Percentiles rank a stretch among this genome's conserved stretches.
phyloP scores from a whole-genome alignment of 2,113 vertebrate genomes.

The Bombycilla garrulus region DNA sequence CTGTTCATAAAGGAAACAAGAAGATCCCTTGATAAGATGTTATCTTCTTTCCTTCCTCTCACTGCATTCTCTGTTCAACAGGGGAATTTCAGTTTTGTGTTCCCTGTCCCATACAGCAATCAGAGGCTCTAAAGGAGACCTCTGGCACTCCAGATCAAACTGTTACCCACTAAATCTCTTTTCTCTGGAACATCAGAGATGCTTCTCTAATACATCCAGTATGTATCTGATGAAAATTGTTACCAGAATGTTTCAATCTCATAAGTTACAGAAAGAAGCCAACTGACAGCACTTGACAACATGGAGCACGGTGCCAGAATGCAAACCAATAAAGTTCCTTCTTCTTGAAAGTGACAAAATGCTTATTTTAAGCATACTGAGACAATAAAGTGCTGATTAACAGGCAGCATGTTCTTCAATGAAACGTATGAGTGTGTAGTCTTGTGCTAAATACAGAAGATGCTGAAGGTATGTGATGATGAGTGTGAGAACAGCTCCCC shows the following conservation, averaged over 20 bases:
- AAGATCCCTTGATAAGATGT: constrained; percentile 32
- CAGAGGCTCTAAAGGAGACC: neutral
- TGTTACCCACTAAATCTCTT: neutral
- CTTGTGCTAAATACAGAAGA: neutral
- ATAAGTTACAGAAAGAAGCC: constrained; percentile 32
- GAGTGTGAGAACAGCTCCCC: neutral
- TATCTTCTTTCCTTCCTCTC: constrained; percentile 52
- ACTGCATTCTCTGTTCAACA: neutral
- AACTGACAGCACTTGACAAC: constrained; percentile 58
- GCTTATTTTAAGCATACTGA: constrained; percentile 56
- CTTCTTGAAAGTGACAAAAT: constrained; percentile 36
- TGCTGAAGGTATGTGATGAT: neutral
- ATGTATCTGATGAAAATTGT: neutral
- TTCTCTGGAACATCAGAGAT: neutral
- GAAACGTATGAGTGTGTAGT: neutral
- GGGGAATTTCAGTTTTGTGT: neutral
- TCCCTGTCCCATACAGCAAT: neutral
- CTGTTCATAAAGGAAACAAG: constrained; percentile 43
- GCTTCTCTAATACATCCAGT: constrained; percentile 5
- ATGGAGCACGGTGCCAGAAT: constrained; percentile 10
- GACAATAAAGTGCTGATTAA: constrained; percentile 55
- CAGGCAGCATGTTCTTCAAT: constrained; percentile 33
- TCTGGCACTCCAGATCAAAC: neutral
- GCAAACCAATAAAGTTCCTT: constrained; percentile 49
- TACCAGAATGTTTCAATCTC: constrained; percentile 41